phyloP scores from a whole-genome alignment of 2,113 vertebrate genomes.

The Tympanuchus pallidicinctus region DNA sequence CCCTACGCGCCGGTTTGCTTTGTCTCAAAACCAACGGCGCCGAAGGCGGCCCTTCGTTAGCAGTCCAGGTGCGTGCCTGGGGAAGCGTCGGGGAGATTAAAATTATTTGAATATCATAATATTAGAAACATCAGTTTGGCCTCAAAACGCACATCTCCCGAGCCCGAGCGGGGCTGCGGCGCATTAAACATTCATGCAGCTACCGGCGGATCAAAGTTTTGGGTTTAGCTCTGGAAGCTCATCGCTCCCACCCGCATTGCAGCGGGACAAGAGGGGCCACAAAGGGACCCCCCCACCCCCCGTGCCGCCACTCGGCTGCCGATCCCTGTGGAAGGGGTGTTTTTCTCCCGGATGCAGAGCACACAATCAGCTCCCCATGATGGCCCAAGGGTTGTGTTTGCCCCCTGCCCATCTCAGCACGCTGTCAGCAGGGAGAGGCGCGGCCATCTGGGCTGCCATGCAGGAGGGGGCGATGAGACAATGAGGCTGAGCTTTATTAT shows the following conservation, averaged over 20 bases:
- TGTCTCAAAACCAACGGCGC: conserved; percentile 40
- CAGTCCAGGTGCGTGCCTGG: conserved; percentile 52
- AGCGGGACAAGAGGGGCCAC: rapidly evolving
- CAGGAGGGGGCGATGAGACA: conserved; percentile 35
- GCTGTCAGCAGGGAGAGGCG: neutral
- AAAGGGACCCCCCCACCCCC: neutral
- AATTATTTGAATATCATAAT: conserved; percentile 68
- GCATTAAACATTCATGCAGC: conserved; percentile 81
- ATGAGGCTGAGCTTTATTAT: neutral
- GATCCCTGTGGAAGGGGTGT: neutral
- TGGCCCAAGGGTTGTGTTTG: neutral
- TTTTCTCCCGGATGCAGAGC: rapidly evolving
- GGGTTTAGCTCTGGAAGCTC: neutral
- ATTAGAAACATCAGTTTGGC: conserved; percentile 65
- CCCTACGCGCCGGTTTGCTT: conserved; percentile 54
- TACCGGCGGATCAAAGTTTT: conserved; percentile 71
- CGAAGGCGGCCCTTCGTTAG: conserved; percentile 63
- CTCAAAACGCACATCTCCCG: conserved; percentile 70
- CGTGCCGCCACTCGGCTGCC: neutral
- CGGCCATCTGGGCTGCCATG: conserved; percentile 49
- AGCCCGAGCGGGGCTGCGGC: conserved; percentile 47
- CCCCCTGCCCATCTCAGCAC: neutral
- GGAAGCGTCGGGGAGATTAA: conserved; percentile 20
- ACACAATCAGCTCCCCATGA: neutral
- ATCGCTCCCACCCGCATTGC: rapidly evolving